Base-by-base conservation (phyloP, 2,113 vertebrate species). In the Crotalus tigris region DNA sequence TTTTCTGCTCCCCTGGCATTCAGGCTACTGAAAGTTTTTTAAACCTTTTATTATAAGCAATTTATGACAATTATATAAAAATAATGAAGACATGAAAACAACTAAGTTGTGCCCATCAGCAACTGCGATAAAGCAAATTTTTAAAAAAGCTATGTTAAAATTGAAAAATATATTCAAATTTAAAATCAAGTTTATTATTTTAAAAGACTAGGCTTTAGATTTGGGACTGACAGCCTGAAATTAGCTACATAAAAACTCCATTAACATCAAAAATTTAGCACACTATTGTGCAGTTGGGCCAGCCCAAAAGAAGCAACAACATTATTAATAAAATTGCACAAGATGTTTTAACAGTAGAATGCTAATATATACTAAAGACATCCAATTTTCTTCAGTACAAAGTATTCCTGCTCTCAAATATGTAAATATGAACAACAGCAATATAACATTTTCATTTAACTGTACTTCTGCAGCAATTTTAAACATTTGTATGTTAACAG, bases 191-290 rank as follows among this genome's bases (percentile, higher is more conserved):
- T 93, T 93, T 33, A n/a, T 90, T 90, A 87, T 87, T 85, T 44
- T 64, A 53, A 86, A 93, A 54, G 24, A 17, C 21, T 64, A 87
- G 75, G 88, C 55, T 90, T 49, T 57, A 24, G 23, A 51, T 86
- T 53, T 87, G 15, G 64, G 75, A 64, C 23, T 90, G 88, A 59
- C 44, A 85, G 88, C 7, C 44, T 89, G 69, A 85, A 90, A 92
- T 85, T 92, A 87, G n/a, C 55, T 86, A 39, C 75, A 90, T 93
- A 93, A 93, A 86, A 93, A 64, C 88, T 93, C 75, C 23, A 87
- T 93, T 93, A 90, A 85, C 55, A 87, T 86, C 46, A 33, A 57
- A 90, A 61, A 93, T 44, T 4, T 53, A 61, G 44, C 21, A 90
- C 13, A 87, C 26, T 81, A 86, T 3, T 64, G 44, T 87, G 75